Base-by-base conservation (phyloP, 2,113 vertebrate species). In the Otus sunia region DNA sequence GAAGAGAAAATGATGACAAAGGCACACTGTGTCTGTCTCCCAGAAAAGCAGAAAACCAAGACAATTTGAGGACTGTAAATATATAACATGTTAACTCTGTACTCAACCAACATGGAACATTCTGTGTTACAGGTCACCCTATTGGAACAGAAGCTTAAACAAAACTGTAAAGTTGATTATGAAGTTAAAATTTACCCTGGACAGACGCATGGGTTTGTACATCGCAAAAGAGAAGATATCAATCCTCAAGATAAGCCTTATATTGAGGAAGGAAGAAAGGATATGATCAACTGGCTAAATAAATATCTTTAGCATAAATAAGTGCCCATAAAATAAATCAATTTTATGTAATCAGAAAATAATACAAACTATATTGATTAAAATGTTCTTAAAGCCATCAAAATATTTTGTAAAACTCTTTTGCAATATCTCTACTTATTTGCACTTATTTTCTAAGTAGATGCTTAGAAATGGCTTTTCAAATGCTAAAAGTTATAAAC, bases 121-220 rank as follows among this genome's bases (percentile, higher is more conserved):
- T 88, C 36, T 94, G 47, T 92, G 8, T 92, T 74, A 55, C 92
- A 99, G 99, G 98, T 99, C 25, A 97, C 79, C 0, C 3, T 29
- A 34, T 98, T 99, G 74, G 98, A 99, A 83, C 96, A 98, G 88
- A 99, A 98, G 39, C 96, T 99, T 56, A 98, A 99, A 91, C 97
- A 98, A 72, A 98, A 98, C 64, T 99, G 99, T 96, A 98, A 96
- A 67, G 98, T 98, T 64, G 98, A 99, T 41, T 98, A 98, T 86
- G 92, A 98, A 92, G 98, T 99, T 94, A 99, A 99, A 98, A 96
- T 99, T 47, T 99, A 99, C 89, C 98, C 99, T 2, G 98, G 98
- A 69, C 99, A 99, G 92, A 99, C 98, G 0, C 99, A 99, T 7
- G 99, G 99, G 17, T 99, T 99, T 88, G 99, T 99, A 68, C 99